Evolutionary conservation across 1,140 invertebrate species (phyloP).

Genomic region (Trichonephila clavipes): DNA sequence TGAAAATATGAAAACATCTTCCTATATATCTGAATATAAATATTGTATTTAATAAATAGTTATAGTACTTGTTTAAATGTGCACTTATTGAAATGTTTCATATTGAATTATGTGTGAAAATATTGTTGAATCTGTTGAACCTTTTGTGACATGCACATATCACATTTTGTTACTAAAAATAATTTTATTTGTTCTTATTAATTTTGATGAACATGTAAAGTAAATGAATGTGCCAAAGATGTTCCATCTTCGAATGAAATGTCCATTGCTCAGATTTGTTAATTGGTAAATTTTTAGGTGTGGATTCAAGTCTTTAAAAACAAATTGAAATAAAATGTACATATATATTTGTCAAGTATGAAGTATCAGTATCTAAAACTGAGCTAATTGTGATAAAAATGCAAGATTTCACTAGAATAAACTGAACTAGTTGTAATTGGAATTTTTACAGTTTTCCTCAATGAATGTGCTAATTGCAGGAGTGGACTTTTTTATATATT

Average conservation of each 20-base stretch:
- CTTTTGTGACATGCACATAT: slow-evolving; percentile 13
- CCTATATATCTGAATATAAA: slow-evolving; percentile 12
- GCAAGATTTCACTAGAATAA: no score
- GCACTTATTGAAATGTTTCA: neutral
- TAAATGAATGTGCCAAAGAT: slow-evolving; percentile 21
- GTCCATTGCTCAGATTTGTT: neutral
- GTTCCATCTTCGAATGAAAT: neutral
- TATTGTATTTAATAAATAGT: slow-evolving; percentile 39
- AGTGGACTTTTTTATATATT: no score
- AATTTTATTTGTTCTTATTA: neutral
- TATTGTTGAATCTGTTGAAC: slow-evolving; percentile 15
- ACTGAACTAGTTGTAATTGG: no score
- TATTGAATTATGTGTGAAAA: neutral
- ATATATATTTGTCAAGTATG: no score
- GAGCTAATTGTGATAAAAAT: no score
- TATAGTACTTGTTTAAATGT: slow-evolving; percentile 35
- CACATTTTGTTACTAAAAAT: neutral
- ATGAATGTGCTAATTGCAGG: no score
- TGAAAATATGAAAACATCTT: slow-evolving; percentile 2
- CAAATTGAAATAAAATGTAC: no score
- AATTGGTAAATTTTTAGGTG: neutral
- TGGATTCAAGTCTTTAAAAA: neutral
- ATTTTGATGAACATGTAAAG: neutral
- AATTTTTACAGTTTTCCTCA: no score
- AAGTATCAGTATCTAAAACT: no score